Evolutionary conservation across 2,888 invertebrate species (phyloP).

Genomic region (Cremastinae sp.): DNA sequence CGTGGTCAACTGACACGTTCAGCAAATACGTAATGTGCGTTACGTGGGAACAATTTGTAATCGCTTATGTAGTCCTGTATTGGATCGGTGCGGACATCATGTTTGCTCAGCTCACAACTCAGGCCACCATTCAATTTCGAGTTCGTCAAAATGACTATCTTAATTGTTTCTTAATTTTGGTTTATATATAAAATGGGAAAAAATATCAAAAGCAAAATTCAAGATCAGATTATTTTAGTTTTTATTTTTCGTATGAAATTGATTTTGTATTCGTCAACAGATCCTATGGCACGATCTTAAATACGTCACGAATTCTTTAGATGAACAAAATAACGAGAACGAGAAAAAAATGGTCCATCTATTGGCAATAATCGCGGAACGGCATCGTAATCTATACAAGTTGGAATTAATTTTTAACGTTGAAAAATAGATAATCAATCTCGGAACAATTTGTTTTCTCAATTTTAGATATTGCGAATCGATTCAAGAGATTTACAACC

Average conservation of each 20-base stretch:
- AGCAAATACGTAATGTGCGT: conserved; percentile 29
- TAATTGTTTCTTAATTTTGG: no score
- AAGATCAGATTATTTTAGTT: no score
- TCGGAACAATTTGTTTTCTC: neutral
- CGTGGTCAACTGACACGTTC: conserved; percentile 21
- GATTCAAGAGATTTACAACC: conserved; percentile 29
- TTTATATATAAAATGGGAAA: no score
- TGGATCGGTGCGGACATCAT: conserved; percentile 32
- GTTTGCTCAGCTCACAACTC: conserved; percentile 41
- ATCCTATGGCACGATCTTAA: conserved; percentile 24
- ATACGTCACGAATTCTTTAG: neutral
- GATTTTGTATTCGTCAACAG: no score
- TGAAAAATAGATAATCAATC: neutral
- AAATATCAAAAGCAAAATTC: no score
- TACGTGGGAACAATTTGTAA: conserved; percentile 25
- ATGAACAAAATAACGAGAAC: neutral
- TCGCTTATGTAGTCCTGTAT: conserved; percentile 15
- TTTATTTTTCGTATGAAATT: no score
- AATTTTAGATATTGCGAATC: conserved; percentile 30
- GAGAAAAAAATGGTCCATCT: conserved; percentile 11
- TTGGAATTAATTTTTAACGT: neutral
- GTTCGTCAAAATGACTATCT: no score
- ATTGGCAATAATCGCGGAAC: conserved; percentile 22
- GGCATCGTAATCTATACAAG: conserved; percentile 18
- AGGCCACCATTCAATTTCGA: conserved; percentile 34